Conservation (phyloP, 92 coral and sea anemone genomes). For the Virgularia gustaviana region DNA sequence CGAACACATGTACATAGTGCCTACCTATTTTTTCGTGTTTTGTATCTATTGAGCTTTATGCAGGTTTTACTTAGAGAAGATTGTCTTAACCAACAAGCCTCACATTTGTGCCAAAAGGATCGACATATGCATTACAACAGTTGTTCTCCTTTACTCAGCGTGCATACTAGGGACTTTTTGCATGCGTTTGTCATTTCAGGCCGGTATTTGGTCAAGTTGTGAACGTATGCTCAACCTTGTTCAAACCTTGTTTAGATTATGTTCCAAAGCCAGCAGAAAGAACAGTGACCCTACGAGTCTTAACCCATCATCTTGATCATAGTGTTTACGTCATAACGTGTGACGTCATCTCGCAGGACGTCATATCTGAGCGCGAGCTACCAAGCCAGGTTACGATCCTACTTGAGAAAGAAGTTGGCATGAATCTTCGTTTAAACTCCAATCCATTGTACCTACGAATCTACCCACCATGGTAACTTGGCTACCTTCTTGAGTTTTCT, state of each 20-base stretch:
- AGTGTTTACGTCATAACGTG: slow-evolving; percentile 22
- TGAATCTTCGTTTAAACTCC: not conserved
- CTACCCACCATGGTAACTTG: slow-evolving; percentile 23
- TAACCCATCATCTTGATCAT: slow-evolving; percentile 21
- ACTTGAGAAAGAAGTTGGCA: slow-evolving; percentile 5
- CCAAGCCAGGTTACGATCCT: slow-evolving; percentile 16
- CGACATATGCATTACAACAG: no score
- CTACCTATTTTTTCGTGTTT: not conserved
- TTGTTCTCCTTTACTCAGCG: no score
- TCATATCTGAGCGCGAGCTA: not conserved
- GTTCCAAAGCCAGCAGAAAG: not conserved
- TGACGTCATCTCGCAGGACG: slow-evolving; percentile 24
- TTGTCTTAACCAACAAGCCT: no score
- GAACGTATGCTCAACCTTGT: no score
- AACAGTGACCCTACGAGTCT: not conserved
- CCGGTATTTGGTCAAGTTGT: no score
- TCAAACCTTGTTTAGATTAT: not conserved
- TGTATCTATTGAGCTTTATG: not conserved
- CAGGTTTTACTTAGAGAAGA: no score
- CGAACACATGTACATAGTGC: no score
- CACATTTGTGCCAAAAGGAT: no score
- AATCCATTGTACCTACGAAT: slow-evolving; percentile 4
- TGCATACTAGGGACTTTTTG: no score
- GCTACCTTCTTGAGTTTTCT: not conserved
- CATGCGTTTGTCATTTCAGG: no score